Evolutionary conservation across 2,797 vertebrate genomes (phyloP), one percentile per base, ranked within the genome.

Genomic region (Aselliscus stoliczkanus): DNA sequence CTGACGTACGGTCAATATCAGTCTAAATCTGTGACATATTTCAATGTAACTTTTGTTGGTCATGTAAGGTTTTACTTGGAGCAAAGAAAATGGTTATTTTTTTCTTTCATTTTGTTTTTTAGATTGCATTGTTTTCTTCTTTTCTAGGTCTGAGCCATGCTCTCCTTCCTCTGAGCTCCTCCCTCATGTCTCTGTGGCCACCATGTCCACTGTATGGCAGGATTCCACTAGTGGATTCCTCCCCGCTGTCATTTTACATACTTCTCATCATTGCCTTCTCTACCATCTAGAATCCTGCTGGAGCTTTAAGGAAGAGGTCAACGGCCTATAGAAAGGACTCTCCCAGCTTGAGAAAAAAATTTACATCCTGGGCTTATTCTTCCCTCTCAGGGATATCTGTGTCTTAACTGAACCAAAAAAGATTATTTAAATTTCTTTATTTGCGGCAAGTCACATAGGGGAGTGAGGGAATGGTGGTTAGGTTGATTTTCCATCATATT

Each of bases 401-500:
- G 14, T 54, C 76, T 62, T 67, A 8, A 50, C 27, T 70, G 75
- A 94, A 86, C 54, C 4, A 1, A 12, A 25, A 17, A 34, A 47
- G 56, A 62, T 76, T 76, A 37, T 85, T 72, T 54, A 52, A 73
- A 60, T 70, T 2, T 89, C 52, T 86, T 60, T 75, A 64, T 60
- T 34, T 44, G 42, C 76, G 69, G 64, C 64, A 56, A 62, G 20
- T 47, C 37, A 73, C 29, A 44, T 27, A 47, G 62, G n/a, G 42
- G 72, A 47, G 25, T 29, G 15, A 56, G 58, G 29, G 62, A 31
- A 80, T 31, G 21, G 62, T 31, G 3, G 47, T 91, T 77, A 67
- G 58, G 37, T 25, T 90, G 44, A 67, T 93, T 97, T 96, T 96
- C 95, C 93, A 76, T 58, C 94, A 94, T 47, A 18, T 50, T 94